These are phyloP conservation scores for Delia radicum DNA, from an alignment of 1,140 invertebrate species.

Conservation along the genomic window DNA sequence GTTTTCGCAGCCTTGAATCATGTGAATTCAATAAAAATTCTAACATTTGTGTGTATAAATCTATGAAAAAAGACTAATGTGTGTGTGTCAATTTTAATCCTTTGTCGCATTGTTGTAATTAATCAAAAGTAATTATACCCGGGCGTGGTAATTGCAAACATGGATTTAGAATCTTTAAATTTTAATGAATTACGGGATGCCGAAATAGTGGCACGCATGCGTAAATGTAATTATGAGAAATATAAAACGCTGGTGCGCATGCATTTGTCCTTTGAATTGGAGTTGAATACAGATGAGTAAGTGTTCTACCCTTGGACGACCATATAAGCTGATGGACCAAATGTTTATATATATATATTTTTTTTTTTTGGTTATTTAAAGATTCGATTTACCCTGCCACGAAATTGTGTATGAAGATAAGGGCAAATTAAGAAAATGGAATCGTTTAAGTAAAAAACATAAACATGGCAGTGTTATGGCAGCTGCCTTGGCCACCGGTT, in stretches of 20 bases:
- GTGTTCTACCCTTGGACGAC: slow-evolving; percentile 34
- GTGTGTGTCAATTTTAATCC: neutral
- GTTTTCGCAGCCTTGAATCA: too few species aligned
- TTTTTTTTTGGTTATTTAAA: slow-evolving; percentile 31
- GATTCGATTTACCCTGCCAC: slow-evolving; percentile 57
- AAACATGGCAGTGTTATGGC: slow-evolving; percentile 37
- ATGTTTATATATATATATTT: neutral
- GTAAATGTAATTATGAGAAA: slow-evolving; percentile 71
- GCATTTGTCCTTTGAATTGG: slow-evolving; percentile 86
- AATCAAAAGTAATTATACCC: neutral
- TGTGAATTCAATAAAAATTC: too few species aligned
- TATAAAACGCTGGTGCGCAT: slow-evolving; percentile 85
- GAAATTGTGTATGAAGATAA: slow-evolving; percentile 65
- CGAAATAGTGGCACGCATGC: slow-evolving; percentile 48
- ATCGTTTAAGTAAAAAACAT: slow-evolving; percentile 60
- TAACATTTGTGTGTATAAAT: neutral
- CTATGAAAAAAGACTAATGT: neutral
- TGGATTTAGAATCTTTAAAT: slow-evolving; percentile 41
- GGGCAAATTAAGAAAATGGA: slow-evolving; percentile 68
- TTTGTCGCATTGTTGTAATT: neutral
- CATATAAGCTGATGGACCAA: too few species aligned
- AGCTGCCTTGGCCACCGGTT: slow-evolving; percentile 3
- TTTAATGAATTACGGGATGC: slow-evolving; percentile 41
- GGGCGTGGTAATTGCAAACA: neutral
- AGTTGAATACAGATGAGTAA: slow-evolving; percentile 82